Percentiles rank a stretch among this genome's conserved stretches.
Evolutionary conservation across 2,888 invertebrate genomes (phyloP).

Genomic region (Tolmerus cingulatus): DNA sequence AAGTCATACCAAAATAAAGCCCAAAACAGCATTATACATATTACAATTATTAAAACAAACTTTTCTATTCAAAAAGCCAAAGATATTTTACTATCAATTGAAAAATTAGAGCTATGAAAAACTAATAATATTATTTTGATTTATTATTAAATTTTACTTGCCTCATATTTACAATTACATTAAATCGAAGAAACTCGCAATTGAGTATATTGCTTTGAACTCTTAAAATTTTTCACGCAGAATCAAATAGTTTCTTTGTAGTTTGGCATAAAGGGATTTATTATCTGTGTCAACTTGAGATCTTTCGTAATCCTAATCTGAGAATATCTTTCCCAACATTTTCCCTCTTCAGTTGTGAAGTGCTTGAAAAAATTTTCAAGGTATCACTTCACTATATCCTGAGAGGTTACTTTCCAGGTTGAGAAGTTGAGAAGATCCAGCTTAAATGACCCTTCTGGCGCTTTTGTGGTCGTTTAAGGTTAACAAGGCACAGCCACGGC

Average conservation of each 20-base stretch:
- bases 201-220: neutral
- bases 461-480: neutral
- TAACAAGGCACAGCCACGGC: neutral
- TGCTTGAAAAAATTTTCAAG: neutral
- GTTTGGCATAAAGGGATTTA: neutral
- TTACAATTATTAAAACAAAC: no score
- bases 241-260: neutral
- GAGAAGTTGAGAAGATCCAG: neutral
- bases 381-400: neutral
- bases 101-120: no score
- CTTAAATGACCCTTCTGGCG: neutral
- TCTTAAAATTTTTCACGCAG: neutral
- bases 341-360: neutral
- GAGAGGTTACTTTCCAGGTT: neutral
- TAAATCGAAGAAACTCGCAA: no score
- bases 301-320: neutral
- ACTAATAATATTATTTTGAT: no score
- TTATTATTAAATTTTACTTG: no score
- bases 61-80: no score
- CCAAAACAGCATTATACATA: no score
- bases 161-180: no score
- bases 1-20: no score
- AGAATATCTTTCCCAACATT: neutral
- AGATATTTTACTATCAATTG: no score
- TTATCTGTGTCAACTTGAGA: neutral